Evolutionary conservation across 2,113 vertebrate genomes (phyloP), one percentile per base, ranked within the genome.

Genomic region (Microcebus jonahi): DNA sequence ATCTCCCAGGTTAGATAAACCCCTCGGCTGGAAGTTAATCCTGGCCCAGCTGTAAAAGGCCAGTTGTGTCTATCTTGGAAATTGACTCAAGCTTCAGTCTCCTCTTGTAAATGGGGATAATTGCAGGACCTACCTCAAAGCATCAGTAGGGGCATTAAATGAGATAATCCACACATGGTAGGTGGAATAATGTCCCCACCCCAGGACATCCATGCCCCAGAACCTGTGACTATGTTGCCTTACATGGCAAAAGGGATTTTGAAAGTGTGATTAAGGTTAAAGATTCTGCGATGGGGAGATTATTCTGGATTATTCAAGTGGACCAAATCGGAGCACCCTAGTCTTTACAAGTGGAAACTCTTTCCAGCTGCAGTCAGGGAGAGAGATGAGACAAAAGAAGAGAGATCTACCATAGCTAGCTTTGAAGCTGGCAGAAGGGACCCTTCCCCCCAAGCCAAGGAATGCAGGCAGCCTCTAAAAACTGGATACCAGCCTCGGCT

Each of bases 1-100:
- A 87, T 93, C 50, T 17, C 63, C 57, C 68, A 80, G 61, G 50
- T 97, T 76, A 77, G 68, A 82, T 76, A 95, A 90, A 87, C 27
- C 31, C 57, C 45, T 59, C 23, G 4, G 53, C 36, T 48, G 80
- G 59, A 90, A 93, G 48, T 90, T 53, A 83, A 88, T 88, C 67
- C n/a, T 45, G 57, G 76, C 27, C 45, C 45, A 75, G 48, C 23
- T 57, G 4, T 81, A 27, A 59, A 20, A 39, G 55, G 55, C 36
- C 17, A 27, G 70, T 53, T 88, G 31, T 73, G 8, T 17, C 15
- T 63, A 83, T 63, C 61, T 70, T 27, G 3, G 55, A 93, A 90
- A 65, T 48, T 55, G 45, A 80, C n/a, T 90, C 63, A 48, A 91
- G 65, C 55, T 39, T 91, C 10, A 53, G 29, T 39, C 65, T 65